Percentiles rank a stretch among this genome's conserved stretches.
Evolutionary conservation across 1,140 invertebrate species (phyloP).

Genomic region (Mizuhopecten yessoensis): DNA sequence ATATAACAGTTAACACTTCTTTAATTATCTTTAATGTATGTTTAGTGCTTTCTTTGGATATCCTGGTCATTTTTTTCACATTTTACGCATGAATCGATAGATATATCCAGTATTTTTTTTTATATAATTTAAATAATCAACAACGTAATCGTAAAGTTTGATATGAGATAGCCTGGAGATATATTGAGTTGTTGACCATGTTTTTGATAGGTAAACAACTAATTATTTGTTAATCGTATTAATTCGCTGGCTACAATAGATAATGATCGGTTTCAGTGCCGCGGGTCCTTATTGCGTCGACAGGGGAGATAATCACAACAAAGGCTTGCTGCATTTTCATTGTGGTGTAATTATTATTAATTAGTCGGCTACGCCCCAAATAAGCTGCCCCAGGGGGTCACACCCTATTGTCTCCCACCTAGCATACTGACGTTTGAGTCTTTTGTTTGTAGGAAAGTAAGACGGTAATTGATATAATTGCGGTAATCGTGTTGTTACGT

Average conservation of each 20-base stretch:
- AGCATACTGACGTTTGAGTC: neutral
- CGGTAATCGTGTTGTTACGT: neutral
- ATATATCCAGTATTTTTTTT: too few relatives aligned
- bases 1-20: too few relatives aligned
- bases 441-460: neutral
- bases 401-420: neutral
- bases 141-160: too few relatives aligned
- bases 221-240: neutral
- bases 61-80: too few relatives aligned
- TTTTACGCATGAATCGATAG: too few relatives aligned
- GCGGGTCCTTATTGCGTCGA: neutral
- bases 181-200: neutral
- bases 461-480: neutral
- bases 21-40: too few relatives aligned
- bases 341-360: neutral
- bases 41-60: too few relatives aligned
- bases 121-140: too few relatives aligned
- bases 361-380: neutral
- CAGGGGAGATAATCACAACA: slow-evolving; percentile 9
- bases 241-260: neutral
- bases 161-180: too few relatives aligned
- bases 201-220: neutral
- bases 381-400: neutral
- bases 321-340: neutral
- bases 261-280: neutral